Evolutionary conservation across 2,113 vertebrate species (phyloP).

Genomic region (Sinocyclocheilus grahami): DNA sequence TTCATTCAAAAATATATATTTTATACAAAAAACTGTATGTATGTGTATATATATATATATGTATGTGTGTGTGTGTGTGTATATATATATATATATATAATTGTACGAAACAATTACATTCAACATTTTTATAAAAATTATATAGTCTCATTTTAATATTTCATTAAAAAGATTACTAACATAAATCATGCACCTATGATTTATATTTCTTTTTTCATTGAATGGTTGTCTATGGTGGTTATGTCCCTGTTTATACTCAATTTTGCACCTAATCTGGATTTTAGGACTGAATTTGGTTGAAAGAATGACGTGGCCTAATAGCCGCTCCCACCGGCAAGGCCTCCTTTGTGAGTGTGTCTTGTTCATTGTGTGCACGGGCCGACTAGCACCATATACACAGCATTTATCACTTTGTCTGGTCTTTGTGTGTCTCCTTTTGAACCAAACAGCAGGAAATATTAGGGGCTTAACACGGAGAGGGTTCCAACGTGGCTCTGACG

Average conservation of each 20-base stretch:
- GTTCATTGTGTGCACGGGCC: conserved; percentile 38
- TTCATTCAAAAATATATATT: too few relatives aligned
- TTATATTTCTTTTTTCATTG: neutral
- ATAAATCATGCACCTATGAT: neutral
- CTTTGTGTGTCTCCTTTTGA: conserved; percentile 63
- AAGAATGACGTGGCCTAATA: conserved; percentile 44
- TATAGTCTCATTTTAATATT: too few relatives aligned
- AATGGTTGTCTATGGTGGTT: neutral
- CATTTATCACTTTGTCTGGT: conserved; percentile 71
- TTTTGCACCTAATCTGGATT: conserved; percentile 10
- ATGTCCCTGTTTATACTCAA: neutral
- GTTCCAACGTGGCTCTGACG: conserved; percentile 69
- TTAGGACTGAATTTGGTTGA: conserved; percentile 8
- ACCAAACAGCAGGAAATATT: conserved; percentile 73
- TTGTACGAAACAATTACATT: too few relatives aligned
- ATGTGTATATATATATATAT: too few relatives aligned
- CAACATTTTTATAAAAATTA: too few relatives aligned
- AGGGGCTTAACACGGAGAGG: conserved; percentile 72
- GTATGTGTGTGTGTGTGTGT: too few relatives aligned
- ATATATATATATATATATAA: too few relatives aligned
- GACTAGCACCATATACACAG: conserved; percentile 56
- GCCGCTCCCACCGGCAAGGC: conserved; percentile 37
- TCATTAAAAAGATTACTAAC: too few relatives aligned
- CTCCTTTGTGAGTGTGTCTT: conserved; percentile 36
- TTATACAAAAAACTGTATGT: too few relatives aligned